Percentiles rank a stretch among this genome's conserved stretches.
These are phyloP conservation scores for Idaea biselata DNA, from an alignment of 2,888 invertebrate genomes.

Conservation along the genomic window DNA sequence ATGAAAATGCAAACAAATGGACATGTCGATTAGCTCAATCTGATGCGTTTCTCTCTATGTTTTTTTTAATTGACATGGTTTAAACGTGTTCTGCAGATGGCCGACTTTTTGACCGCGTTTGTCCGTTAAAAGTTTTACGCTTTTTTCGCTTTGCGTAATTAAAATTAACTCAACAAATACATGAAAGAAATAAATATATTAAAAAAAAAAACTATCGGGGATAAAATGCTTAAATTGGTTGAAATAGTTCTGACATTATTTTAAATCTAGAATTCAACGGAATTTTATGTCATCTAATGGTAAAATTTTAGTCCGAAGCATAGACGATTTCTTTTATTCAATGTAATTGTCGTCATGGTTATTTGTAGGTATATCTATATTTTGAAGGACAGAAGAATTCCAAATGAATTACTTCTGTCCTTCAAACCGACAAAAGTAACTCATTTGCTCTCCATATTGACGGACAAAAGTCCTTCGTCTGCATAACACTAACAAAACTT, in stretches of 20 bases:
- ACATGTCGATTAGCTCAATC: conserved; percentile 74
- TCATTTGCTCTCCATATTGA: not conserved
- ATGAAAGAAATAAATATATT: not conserved
- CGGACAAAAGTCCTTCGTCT: not conserved
- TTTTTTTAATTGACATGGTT: conserved; percentile 10
- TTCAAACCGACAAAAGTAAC: not conserved
- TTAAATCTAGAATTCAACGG: too few species aligned
- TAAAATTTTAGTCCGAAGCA: too few species aligned
- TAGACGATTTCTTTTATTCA: too few species aligned
- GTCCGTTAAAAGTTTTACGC: not conserved
- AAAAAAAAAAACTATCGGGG: too few species aligned
- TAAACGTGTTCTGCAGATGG: not conserved
- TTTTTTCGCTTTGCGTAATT: too few species aligned
- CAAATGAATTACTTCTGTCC: not conserved
- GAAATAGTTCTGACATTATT: too few species aligned
- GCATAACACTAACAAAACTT: not conserved
- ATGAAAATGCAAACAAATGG: conserved; percentile 50
- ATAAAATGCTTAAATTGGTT: too few species aligned
- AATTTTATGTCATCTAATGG: too few species aligned
- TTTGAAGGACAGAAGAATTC: too few species aligned
- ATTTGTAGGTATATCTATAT: too few species aligned
- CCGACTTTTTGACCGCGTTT: not conserved
- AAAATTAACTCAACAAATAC: not conserved
- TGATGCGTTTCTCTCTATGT: conserved; percentile 33
- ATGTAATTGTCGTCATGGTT: too few species aligned